phyloP scores from a whole-genome alignment of 2,797 vertebrate genomes.

The Acanthurus tractus region DNA sequence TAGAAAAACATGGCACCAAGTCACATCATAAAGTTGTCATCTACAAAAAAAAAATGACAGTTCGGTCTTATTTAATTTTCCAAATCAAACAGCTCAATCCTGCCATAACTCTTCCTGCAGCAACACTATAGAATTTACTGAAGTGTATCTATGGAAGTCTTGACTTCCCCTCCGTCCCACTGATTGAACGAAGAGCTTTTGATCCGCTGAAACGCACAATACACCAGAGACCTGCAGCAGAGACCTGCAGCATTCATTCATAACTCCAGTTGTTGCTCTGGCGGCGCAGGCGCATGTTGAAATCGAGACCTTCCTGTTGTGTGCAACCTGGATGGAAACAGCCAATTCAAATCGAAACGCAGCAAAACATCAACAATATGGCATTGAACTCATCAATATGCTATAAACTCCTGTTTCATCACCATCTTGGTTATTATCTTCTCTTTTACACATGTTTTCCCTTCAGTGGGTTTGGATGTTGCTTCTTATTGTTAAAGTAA shows the following conservation, averaged over 20 bases:
- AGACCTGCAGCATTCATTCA: slow-evolving; percentile 62
- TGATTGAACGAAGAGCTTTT: slow-evolving; percentile 66
- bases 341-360: slow-evolving; percentile 12
- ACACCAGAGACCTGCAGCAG: slow-evolving; percentile 42
- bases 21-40: slow-evolving; percentile 15
- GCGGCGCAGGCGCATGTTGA: slow-evolving; percentile 29
- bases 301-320: slow-evolving; percentile 29
- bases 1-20: not conserved
- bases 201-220: slow-evolving; percentile 62
- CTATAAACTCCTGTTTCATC: not conserved
- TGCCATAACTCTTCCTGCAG: slow-evolving; percentile 22
- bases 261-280: slow-evolving; percentile 40
- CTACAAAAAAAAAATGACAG: slow-evolving; percentile 9
- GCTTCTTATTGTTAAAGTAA: too few relatives aligned
- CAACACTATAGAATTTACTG: slow-evolving; percentile 46
- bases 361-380: slow-evolving; percentile 9
- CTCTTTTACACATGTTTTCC: not conserved
- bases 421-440: not conserved
- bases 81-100: slow-evolving; percentile 10
- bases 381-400: not conserved
- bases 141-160: slow-evolving; percentile 55
- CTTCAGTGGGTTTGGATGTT: too few relatives aligned
- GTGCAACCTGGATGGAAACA: slow-evolving; percentile 11
- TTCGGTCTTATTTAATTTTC: slow-evolving; percentile 9
- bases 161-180: slow-evolving; percentile 60